phyloP scores from a whole-genome alignment of 2,888 invertebrate genomes.

The Ecdyonurus torrentis region DNA sequence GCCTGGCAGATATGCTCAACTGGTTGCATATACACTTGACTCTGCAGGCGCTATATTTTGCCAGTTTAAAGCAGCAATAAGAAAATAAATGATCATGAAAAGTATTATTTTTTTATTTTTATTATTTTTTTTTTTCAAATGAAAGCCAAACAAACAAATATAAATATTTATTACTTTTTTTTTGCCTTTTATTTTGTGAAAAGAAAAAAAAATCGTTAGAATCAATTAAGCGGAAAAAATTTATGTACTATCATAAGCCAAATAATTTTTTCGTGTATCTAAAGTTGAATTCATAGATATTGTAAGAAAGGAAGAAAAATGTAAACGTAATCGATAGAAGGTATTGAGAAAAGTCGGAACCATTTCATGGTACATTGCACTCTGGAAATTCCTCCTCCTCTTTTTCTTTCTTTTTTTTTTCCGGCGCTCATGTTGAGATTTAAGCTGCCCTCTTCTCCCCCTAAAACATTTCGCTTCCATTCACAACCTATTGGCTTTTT shows the following conservation, averaged over 20 bases:
- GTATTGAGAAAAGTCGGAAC: background rate
- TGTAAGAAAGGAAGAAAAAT: background rate
- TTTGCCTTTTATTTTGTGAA: background rate
- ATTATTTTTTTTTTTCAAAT: too few species aligned
- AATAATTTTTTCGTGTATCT: background rate
- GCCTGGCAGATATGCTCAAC: too few species aligned
- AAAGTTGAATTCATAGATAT: background rate
- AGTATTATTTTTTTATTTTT: too few species aligned
- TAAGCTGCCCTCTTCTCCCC: background rate
- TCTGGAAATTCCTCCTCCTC: background rate
- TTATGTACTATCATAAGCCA: background rate
- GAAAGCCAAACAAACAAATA: too few species aligned
- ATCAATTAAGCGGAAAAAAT: background rate
- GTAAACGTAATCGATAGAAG: background rate
- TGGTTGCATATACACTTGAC: too few species aligned
- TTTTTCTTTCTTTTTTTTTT: too few species aligned
- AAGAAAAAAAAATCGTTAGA: background rate
- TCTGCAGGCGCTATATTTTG: too few species aligned
- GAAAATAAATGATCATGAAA: too few species aligned
- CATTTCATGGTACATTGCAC: background rate
- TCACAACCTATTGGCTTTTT: background rate
- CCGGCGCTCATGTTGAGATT: background rate
- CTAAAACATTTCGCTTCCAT: background rate
- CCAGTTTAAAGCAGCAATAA: too few species aligned
- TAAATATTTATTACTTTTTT: too few species aligned